phyloP scores from a whole-genome alignment of 2,888 invertebrate species.

The Cotesia congregata region DNA sequence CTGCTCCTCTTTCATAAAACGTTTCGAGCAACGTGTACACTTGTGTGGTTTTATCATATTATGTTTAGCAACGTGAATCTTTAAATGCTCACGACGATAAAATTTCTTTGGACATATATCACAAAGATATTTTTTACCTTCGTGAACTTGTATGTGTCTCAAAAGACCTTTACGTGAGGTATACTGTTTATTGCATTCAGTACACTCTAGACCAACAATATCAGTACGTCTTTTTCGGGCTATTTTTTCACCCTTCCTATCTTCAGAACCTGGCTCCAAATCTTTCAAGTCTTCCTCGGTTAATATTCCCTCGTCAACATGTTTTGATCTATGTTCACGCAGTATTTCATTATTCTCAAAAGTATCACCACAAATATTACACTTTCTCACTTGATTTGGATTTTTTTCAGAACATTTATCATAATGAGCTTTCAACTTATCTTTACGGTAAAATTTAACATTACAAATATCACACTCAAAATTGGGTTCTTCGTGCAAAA shows the following conservation, averaged over 20 bases:
- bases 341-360: conserved; percentile 67
- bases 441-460: conserved; percentile 67
- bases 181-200: conserved; percentile 67
- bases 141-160: conserved; percentile 66
- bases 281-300: conserved; percentile 67
- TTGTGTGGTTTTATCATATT: conserved; percentile 69
- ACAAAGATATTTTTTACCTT: conserved; percentile 67
- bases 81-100: conserved; percentile 66
- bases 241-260: conserved; percentile 60
- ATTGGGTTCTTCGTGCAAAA: conserved; percentile 67
- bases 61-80: conserved; percentile 68
- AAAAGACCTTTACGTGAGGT: conserved; percentile 66
- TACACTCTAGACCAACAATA: conserved; percentile 67
- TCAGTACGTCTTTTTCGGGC: conserved; percentile 65
- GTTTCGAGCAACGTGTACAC: conserved; percentile 65
- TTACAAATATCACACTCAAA: conserved; percentile 68
- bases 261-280: conserved; percentile 62
- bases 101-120: conserved; percentile 69
- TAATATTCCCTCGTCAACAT: conserved; percentile 66
- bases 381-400: conserved; percentile 68
- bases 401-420: conserved; percentile 69
- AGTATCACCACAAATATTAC: conserved; percentile 67
- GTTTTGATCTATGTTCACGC: conserved; percentile 64
- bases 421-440: conserved; percentile 67
- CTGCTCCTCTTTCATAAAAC: conserved; percentile 68